phyloP scores from a whole-genome alignment of 2,888 invertebrate genomes.

The Diadegma fenestrale region DNA sequence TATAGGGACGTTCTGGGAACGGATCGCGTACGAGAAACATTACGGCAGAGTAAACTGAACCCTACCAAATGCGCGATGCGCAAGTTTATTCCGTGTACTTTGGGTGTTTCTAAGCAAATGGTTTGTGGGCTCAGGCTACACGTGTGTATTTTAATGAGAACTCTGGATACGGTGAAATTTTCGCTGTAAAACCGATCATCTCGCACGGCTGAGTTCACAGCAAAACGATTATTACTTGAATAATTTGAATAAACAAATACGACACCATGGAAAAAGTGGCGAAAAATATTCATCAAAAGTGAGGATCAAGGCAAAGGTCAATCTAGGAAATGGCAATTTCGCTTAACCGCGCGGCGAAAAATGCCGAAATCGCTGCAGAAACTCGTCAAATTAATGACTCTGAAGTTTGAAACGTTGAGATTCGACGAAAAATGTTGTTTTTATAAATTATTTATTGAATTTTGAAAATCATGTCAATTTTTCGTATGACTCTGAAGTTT shows the following conservation, averaged over 20 bases:
- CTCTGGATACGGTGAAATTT: not conserved
- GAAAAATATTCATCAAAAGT: not conserved
- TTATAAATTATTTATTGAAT: no score
- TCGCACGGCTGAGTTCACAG: not conserved
- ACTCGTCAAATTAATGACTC: no score
- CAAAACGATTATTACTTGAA: not conserved
- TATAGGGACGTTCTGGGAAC: not conserved
- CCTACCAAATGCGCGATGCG: not conserved
- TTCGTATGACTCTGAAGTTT: no score
- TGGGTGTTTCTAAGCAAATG: slow-evolving; percentile 11
- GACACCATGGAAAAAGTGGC: not conserved
- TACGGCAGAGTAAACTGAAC: not conserved
- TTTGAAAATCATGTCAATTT: no score
- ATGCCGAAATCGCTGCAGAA: not conserved
- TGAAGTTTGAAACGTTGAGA: no score
- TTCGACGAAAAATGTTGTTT: no score
- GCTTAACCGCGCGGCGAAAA: not conserved
- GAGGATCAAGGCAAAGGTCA: no score
- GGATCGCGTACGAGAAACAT: not conserved
- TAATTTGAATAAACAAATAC: not conserved
- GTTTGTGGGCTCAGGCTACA: not conserved
- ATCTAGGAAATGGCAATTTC: no score
- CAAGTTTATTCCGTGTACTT: slow-evolving; percentile 31
- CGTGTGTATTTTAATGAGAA: not conserved
- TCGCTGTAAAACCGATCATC: not conserved